Percentiles rank a stretch among this genome's conserved stretches.
phyloP scores from a whole-genome alignment of 2,888 invertebrate genomes.

The Lordiphosa andalusiaca region DNA sequence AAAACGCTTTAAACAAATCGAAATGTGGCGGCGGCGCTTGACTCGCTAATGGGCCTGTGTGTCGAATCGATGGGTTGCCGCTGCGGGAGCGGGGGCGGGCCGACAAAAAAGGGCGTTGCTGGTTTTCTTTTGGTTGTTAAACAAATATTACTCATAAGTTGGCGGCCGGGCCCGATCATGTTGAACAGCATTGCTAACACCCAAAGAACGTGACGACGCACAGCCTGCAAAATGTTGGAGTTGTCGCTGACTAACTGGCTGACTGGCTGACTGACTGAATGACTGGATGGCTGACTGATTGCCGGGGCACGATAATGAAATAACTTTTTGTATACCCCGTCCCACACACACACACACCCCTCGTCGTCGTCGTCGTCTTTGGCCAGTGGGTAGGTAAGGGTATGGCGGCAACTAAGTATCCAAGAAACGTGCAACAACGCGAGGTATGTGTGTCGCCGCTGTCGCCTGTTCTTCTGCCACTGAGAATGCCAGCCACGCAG shows the following conservation, averaged over 20 bases:
- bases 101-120: slow-evolving; percentile 67
- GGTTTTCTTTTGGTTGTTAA: slow-evolving; percentile 39
- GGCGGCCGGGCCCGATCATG: slow-evolving; percentile 51
- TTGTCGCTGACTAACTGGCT: neutral
- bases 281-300: slow-evolving; percentile 63
- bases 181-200: slow-evolving; percentile 71
- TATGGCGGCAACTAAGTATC: slow-evolving; percentile 28
- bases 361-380: too few relatives aligned
- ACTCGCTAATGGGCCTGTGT: slow-evolving; percentile 16
- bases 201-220: slow-evolving; percentile 67
- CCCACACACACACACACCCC: too few relatives aligned
- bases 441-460: slow-evolving; percentile 5
- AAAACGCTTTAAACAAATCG: slow-evolving; percentile 43
- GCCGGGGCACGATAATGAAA: slow-evolving; percentile 67
- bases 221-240: slow-evolving; percentile 17
- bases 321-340: slow-evolving; percentile 32
- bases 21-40: slow-evolving; percentile 7
- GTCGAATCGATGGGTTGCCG: neutral
- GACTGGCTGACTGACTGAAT: slow-evolving; percentile 6
- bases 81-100: slow-evolving; percentile 42
- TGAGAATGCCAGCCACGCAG: slow-evolving; percentile 33
- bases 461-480: slow-evolving; percentile 20
- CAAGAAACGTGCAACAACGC: slow-evolving; percentile 37
- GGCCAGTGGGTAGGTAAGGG: neutral
- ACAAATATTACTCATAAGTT: slow-evolving; percentile 67